Evolutionary conservation across 2,888 invertebrate genomes (phyloP).

Genomic region (Yponomeuta plumbellus): DNA sequence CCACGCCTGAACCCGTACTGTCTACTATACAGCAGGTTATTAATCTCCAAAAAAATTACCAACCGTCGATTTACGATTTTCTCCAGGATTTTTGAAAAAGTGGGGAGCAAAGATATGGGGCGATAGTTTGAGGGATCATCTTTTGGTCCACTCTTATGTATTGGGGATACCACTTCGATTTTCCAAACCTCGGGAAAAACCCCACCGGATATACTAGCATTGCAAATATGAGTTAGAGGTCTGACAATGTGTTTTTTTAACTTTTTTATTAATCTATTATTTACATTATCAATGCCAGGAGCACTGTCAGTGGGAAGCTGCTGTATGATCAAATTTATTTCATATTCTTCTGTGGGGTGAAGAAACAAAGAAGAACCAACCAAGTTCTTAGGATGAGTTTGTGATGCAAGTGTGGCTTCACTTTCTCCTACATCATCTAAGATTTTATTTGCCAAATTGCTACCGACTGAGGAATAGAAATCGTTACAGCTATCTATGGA

Average conservation of each 20-base stretch:
- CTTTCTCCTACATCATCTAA: background rate
- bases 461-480: background rate
- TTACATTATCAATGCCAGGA: background rate
- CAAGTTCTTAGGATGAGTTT: background rate
- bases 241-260: background rate
- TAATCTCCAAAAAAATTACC: background rate
- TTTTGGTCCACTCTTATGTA: background rate
- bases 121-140: background rate
- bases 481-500: background rate
- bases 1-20: slow-evolving; percentile 3
- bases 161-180: background rate
- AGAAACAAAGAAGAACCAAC: background rate
- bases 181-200: background rate
- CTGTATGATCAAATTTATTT: background rate
- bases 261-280: slow-evolving; percentile 1
- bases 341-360: background rate
- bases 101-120: background rate
- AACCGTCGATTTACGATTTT: background rate
- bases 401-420: background rate
- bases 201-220: background rate
- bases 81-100: background rate
- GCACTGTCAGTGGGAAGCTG: background rate
- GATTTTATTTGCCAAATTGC: background rate
- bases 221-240: background rate
- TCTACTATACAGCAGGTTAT: background rate